Conservation (phyloP, 2,888 invertebrate species). For the Amblyjoppa fuscipennis region DNA sequence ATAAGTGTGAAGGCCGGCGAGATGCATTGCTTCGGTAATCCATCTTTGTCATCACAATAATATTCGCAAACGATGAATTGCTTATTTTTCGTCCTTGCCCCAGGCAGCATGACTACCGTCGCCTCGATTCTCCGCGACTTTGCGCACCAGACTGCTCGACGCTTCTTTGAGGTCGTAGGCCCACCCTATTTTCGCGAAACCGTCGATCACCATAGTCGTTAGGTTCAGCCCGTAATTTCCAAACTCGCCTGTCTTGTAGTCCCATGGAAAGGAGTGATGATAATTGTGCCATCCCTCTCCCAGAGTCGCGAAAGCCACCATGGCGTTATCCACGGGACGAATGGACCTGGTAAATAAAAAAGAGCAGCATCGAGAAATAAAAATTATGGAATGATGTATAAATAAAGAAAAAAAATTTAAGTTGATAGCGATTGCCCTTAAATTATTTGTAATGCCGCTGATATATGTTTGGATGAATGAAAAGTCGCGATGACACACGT, state of each 20-base stretch:
- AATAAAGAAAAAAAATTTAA: too few species aligned
- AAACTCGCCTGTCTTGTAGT: constrained; percentile 83
- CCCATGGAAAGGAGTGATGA: constrained; percentile 86
- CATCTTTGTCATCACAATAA: background rate
- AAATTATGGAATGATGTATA: too few species aligned
- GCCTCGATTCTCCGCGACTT: constrained; percentile 87
- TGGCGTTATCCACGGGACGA: constrained; percentile 71
- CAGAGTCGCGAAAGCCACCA: constrained; percentile 78
- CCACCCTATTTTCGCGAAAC: constrained; percentile 90
- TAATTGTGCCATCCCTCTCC: constrained; percentile 87
- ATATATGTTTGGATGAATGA: too few species aligned
- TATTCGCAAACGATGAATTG: background rate
- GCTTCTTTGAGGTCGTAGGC: constrained; percentile 92
- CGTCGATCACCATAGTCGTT: constrained; percentile 90
- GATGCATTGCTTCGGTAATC: constrained; percentile 7
- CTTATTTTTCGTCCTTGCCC: constrained; percentile 29
- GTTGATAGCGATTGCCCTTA: too few species aligned
- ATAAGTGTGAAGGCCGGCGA: background rate
- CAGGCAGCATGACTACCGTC: constrained; percentile 82
- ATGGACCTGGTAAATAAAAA: constrained; percentile 67
- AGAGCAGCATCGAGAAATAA: background rate
- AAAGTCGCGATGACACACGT: too few species aligned
- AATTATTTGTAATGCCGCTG: too few species aligned
- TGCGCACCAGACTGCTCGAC: constrained; percentile 86
- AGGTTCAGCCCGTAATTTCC: constrained; percentile 87